Base-by-base conservation (phyloP, 2,888 invertebrate genomes). In the Macropis europaea region DNA sequence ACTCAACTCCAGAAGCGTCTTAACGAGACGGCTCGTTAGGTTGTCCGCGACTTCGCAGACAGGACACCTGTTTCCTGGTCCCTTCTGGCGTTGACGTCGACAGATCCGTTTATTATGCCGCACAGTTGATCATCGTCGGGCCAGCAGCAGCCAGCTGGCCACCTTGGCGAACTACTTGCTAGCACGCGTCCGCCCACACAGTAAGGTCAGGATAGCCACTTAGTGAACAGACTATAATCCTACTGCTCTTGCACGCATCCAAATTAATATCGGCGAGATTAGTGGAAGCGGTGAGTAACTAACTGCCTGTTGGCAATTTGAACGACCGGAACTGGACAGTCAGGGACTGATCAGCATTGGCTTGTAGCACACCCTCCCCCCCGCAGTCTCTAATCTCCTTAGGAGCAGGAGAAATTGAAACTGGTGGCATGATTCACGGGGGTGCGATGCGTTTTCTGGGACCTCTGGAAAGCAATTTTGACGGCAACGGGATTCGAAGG, bases 71-170 rank as follows among this genome's bases (percentile, higher is more conserved):
- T 82, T 84, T 81, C 84, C 74, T 52, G 75, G 74, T 56, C 84
- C 83, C 85, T 82, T 84, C 86, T 86, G 85, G 76, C 77, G 75
- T 69, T 83, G 85, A 85, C 85, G 80, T 80, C 73, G 77, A 78
- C 77, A 81, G 83, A 85, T 86, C 85, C 82, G 82, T 84, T 86
- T 86, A 86, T 86, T 84, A 85, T 82, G 78, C 79, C 70, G 70
- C 64, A 69, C 68, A 73, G 73, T 79, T 79, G 82, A 79, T 82
- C 82, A 79, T 82, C 75, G 61, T 61, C 56, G 47, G 52, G 43
- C 9, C 15, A 22, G 53, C 56, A 19, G 60, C 61, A 59, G 54
- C 68, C 66, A 61, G 50, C 62, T 61, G 77, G 71, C 71, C 72
- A 71, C 75, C 77, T 80, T 72, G 62, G 62, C 75, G 63, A 50